A percentile compares a stretch with the other conserved stretches of the same genome.
Evolutionary conservation across 2,113 vertebrate genomes (phyloP).

Genomic region (Alligator mississippiensis): DNA sequence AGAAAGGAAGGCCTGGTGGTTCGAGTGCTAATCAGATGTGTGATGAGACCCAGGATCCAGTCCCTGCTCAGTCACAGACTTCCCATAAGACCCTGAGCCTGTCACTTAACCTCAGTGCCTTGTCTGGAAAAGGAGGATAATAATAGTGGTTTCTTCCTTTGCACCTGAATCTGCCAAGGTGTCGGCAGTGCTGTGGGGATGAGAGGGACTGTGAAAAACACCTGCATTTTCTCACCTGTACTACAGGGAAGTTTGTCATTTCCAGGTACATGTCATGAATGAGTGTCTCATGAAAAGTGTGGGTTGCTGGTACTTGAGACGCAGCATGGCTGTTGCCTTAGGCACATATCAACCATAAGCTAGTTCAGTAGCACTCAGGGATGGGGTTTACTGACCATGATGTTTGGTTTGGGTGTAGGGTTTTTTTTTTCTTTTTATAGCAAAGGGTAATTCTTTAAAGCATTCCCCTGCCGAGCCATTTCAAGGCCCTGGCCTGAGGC

Average conservation of each 20-base stretch:
- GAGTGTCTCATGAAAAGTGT: neutral
- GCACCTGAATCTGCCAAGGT: rapidly evolving
- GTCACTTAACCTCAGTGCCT: neutral
- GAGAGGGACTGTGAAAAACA: neutral
- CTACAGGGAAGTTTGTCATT: neutral
- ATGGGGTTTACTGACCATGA: neutral
- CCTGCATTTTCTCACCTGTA: neutral
- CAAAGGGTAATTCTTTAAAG: neutral
- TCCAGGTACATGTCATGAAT: neutral
- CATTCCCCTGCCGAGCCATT: neutral
- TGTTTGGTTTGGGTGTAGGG: neutral
- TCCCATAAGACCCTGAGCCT: neutral
- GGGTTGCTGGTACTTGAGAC: neutral
- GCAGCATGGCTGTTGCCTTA: neutral
- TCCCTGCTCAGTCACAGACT: slow-evolving; percentile 25
- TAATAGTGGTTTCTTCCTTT: neutral
- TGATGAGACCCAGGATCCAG: neutral
- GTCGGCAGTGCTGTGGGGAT: neutral
- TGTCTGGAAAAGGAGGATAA: neutral
- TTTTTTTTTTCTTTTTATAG: neutral
- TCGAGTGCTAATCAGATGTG: neutral
- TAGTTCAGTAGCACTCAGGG: neutral
- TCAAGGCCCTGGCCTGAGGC: neutral
- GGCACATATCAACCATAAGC: neutral
- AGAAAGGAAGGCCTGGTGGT: neutral